phyloP scores from a whole-genome alignment of 2,113 vertebrate species.

The Saguinus imperator region DNA sequence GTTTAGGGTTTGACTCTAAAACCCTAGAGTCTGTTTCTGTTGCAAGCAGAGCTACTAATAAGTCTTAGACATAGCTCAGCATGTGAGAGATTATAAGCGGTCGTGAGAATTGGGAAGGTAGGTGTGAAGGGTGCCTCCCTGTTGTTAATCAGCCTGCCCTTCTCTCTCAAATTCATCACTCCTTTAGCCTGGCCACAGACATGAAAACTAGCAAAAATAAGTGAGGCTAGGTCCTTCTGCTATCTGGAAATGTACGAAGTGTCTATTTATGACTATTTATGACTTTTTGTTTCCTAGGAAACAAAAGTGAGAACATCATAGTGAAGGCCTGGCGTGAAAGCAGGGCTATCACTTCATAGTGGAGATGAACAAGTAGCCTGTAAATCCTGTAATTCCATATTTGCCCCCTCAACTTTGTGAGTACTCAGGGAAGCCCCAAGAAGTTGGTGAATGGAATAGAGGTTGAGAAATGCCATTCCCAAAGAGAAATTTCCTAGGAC shows the following conservation, averaged over 20 bases:
- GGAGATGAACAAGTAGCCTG: not conserved
- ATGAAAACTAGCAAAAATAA: conserved; percentile 8
- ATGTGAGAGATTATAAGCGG: not conserved
- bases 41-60: not conserved
- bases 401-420: not conserved
- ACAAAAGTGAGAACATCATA: not conserved
- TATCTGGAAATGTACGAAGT: conserved; percentile 3
- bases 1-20: not conserved
- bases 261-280: not conserved
- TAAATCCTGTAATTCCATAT: not conserved
- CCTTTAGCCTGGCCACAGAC: not conserved
- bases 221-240: not conserved
- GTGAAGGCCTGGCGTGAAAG: not conserved
- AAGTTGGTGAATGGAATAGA: not conserved
- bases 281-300: conserved; percentile 29
- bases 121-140: not conserved
- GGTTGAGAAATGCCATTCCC: not conserved
- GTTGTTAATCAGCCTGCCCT: not conserved
- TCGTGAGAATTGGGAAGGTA: not conserved
- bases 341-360: not conserved
- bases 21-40: not conserved
- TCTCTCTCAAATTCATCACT: not conserved
- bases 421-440: not conserved
- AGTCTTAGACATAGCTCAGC: not conserved
- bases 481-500: not conserved